phyloP scores from a whole-genome alignment of 2,888 invertebrate genomes.

The Ectropis crepuscularia region DNA sequence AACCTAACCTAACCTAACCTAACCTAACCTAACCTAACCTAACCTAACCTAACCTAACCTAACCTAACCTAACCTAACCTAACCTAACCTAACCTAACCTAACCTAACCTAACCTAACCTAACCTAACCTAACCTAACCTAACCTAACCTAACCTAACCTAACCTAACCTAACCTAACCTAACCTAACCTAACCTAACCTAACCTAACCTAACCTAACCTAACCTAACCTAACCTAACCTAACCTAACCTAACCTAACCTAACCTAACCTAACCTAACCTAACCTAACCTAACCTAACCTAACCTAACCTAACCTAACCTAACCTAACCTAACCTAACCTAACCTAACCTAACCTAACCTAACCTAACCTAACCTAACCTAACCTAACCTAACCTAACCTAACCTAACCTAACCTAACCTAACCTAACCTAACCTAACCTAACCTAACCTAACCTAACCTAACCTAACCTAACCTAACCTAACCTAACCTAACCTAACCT shows the following conservation, averaged over 20 bases:
- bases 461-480: neutral
- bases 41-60: neutral
- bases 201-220: neutral
- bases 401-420: neutral
- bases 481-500: neutral
- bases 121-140: neutral
- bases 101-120: neutral
- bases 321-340: neutral
- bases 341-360: neutral
- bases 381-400: neutral
- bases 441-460: neutral
- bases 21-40: neutral
- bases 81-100: neutral
- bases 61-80: neutral
- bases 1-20: neutral
- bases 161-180: neutral
- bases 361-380: neutral
- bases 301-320: neutral
- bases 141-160: neutral
- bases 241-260: neutral
- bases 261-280: neutral
- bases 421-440: neutral
- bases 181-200: neutral
- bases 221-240: neutral
- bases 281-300: neutral